These are phyloP conservation scores for Chironomus striatipennis DNA, from an alignment of 1,140 invertebrate genomes.

Conservation along the genomic window DNA sequence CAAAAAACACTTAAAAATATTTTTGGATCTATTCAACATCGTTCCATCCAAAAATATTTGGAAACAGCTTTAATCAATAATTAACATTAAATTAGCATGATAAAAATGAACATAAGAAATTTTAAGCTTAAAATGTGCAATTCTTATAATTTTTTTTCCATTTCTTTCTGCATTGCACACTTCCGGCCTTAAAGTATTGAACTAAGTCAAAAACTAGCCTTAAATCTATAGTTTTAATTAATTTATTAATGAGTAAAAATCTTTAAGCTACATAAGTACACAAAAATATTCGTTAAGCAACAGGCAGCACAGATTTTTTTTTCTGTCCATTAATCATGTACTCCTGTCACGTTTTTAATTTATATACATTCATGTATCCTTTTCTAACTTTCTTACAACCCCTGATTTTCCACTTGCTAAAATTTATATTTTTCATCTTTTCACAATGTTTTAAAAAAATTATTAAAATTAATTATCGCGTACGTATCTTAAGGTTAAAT, in stretches of 20 bases:
- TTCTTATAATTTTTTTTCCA: constrained; percentile 3
- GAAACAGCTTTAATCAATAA: too few species aligned
- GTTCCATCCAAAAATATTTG: too few species aligned
- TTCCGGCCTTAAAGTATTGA: neutral
- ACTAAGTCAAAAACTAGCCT: neutral
- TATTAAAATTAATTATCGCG: neutral
- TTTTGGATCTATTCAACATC: too few species aligned
- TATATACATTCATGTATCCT: neutral
- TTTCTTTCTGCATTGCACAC: constrained; percentile 5
- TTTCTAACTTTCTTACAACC: constrained; percentile 12
- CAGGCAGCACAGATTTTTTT: too few species aligned
- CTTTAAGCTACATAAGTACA: too few species aligned
- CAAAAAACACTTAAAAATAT: too few species aligned
- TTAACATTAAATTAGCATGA: neutral
- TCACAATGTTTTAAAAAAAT: neutral
- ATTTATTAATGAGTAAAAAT: too few species aligned
- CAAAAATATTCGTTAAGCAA: too few species aligned
- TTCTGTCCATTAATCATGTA: too few species aligned
- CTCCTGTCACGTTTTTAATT: too few species aligned
- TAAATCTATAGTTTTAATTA: neutral
- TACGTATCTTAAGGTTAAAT: neutral
- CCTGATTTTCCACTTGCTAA: neutral
- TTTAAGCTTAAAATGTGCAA: constrained; percentile 14
- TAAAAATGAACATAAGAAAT: neutral
- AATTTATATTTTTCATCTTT: neutral